These are phyloP conservation scores for Ferdinandea cuprea DNA, from an alignment of 2,888 invertebrate genomes.

Conservation along the genomic window DNA sequence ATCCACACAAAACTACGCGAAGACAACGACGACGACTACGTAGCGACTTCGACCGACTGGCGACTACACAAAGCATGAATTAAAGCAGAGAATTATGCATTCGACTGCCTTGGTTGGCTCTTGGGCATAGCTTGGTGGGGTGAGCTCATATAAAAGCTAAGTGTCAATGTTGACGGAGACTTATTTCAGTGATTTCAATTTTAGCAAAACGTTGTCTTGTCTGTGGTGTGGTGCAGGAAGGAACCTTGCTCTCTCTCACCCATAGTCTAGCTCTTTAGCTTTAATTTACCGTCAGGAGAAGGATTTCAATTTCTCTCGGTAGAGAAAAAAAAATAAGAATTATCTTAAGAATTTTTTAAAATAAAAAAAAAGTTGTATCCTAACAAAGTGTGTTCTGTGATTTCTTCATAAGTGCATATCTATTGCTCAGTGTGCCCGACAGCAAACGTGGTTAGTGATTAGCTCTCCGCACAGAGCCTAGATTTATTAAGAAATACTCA, in stretches of 20 bases:
- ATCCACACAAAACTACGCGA: constrained; percentile 16
- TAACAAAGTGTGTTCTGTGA: constrained; percentile 28
- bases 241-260: constrained; percentile 63
- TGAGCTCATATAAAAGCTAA: constrained; percentile 82
- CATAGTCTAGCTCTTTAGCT: constrained; percentile 44
- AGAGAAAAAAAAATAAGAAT: constrained; percentile 7
- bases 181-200: constrained; percentile 83
- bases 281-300: constrained; percentile 10
- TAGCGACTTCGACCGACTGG: constrained; percentile 5
- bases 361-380: constrained; percentile 30
- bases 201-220: constrained; percentile 76
- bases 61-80: constrained; percentile 44
- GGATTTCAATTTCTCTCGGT: constrained; percentile 28
- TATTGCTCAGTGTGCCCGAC: constrained; percentile 9
- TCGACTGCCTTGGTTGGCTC: constrained; percentile 42
- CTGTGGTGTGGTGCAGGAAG: constrained; percentile 62
- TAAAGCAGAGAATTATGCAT: constrained; percentile 68
- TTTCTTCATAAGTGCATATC: constrained; percentile 28
- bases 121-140: constrained; percentile 60
- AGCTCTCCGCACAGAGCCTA: constrained; percentile 12
- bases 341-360: neutral
- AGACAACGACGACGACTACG: neutral
- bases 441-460: constrained; percentile 23
- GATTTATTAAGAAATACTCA: constrained; percentile 12
- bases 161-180: constrained; percentile 81